Base-by-base conservation (phyloP, 2,888 invertebrate genomes). In the Ceriagrion tenellum region DNA sequence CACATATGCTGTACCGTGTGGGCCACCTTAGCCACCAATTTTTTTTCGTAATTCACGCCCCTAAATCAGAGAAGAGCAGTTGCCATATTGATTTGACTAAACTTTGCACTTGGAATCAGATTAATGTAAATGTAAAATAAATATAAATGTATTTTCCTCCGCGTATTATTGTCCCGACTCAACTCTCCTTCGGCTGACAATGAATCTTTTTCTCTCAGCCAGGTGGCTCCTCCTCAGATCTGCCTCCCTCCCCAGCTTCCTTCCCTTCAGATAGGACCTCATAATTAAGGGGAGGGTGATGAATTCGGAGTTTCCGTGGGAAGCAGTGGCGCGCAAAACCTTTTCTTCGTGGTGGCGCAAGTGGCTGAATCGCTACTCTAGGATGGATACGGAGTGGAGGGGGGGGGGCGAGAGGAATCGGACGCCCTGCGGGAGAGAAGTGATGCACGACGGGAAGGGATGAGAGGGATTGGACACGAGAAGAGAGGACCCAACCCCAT, bases 401-500 rank as follows among this genome's bases (percentile, higher is more conserved):
- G 35, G 63, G 0, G 93, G 63, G 16, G 40, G 91, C 18, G 35
- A 40, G 93, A n/a, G 59, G 16, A 23, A 26, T n/a, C 18, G 89
- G 89, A 40, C 47, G 40, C 20, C 40, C 40, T 20, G 88, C 8
- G 40, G 47, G 55, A 26, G 8, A 13, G 89, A 8, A 6, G 55
- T 6, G 40, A 16, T 47, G 63, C 4, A 93, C 47, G 26, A 8
- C 4, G 26, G 26, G 26, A 18, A 55, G 89, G 55, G 63, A n/a
- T 56, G 26, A n/a, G 93, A 59, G 93, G 93, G 69, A n/a, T n/a
- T n/a, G n/a, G n/a, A n/a, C n/a, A n/a, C n/a, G n/a, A n/a, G 30
- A 30, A 74, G 30, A 63, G 59, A 93, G 59, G 69, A 69, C 47
- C 93, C 69, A 93, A 93, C 93, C 93, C 93, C 93, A 93, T 93